A percentile compares a stretch with the other conserved stretches of the same genome.
phyloP scores from a whole-genome alignment of 2,797 vertebrate species.

The Discoglossus pictus region DNA sequence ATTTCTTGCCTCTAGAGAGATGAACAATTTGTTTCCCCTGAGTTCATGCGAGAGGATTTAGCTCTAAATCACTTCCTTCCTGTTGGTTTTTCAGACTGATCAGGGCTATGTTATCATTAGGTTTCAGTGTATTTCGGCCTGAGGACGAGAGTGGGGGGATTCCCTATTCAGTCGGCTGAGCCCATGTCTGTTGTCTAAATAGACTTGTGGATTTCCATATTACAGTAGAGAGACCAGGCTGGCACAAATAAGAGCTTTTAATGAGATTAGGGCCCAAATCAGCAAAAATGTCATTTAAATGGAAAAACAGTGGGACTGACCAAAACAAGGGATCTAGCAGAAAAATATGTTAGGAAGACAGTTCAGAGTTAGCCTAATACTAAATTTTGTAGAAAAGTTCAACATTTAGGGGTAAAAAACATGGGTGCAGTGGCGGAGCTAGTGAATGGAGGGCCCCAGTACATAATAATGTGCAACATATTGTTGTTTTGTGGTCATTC shows the following conservation, averaged over 20 bases:
- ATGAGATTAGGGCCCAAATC: background rate
- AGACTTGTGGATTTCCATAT: slow-evolving; percentile 1
- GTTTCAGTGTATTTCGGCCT: slow-evolving; percentile 9
- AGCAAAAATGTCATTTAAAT: background rate
- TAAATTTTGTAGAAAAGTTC: no score
- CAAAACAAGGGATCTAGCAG: no score
- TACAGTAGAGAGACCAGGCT: background rate
- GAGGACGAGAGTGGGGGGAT: slow-evolving; percentile 22
- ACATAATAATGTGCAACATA: no score
- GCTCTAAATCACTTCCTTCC: slow-evolving; percentile 49
- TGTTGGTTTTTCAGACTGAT: slow-evolving; percentile 32
- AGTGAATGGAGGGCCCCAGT: no score
- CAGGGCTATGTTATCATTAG: background rate
- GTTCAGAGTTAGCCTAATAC: no score
- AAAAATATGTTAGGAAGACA: no score
- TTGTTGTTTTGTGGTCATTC: no score
- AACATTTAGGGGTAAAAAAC: no score
- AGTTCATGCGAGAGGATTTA: slow-evolving; percentile 17
- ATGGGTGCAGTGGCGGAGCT: no score
- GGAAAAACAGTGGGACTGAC: background rate
- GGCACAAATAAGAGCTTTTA: background rate
- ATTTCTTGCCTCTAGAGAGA: slow-evolving; percentile 22
- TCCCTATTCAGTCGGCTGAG: slow-evolving; percentile 17
- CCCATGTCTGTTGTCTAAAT: slow-evolving; percentile 39
- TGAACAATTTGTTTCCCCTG: slow-evolving; percentile 5